phyloP scores from a whole-genome alignment of 53 echinoderm and acorn worm species.

The Luidia sarsii region DNA sequence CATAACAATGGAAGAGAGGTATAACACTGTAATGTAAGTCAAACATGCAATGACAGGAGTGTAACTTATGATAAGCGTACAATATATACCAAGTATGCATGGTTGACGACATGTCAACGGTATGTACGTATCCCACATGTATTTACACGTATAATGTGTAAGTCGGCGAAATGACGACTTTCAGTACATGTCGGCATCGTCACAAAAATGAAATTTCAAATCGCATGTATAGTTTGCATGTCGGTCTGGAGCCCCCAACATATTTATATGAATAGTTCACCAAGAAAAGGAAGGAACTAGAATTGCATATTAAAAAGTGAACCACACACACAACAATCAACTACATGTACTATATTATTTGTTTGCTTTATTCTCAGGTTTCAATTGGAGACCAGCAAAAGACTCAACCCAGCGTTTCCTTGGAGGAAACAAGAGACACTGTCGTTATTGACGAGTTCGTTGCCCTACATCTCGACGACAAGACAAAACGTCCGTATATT shows the following conservation, averaged over 20 bases:
- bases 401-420: background rate
- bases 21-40: too few relatives aligned
- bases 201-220: background rate
- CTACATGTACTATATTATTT: background rate
- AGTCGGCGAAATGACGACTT: too few relatives aligned
- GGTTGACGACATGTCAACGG: too few relatives aligned
- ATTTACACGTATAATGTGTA: too few relatives aligned
- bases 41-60: too few relatives aligned
- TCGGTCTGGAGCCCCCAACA: background rate
- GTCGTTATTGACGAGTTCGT: slow-evolving; percentile 3
- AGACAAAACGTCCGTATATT: background rate
- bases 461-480: slow-evolving; percentile 4
- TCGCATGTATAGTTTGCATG: too few relatives aligned
- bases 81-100: too few relatives aligned
- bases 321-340: background rate
- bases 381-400: slow-evolving; percentile 8
- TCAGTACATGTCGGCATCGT: background rate
- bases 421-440: background rate
- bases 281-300: background rate
- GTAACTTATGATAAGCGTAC: too few relatives aligned
- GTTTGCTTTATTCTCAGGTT: background rate
- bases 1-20: too few relatives aligned
- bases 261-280: background rate
- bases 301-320: background rate
- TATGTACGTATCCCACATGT: too few relatives aligned